Evolutionary conservation across 2,113 vertebrate species (phyloP), one percentile per base, ranked within the genome.

Genomic region (Anseranas semipalmata): DNA sequence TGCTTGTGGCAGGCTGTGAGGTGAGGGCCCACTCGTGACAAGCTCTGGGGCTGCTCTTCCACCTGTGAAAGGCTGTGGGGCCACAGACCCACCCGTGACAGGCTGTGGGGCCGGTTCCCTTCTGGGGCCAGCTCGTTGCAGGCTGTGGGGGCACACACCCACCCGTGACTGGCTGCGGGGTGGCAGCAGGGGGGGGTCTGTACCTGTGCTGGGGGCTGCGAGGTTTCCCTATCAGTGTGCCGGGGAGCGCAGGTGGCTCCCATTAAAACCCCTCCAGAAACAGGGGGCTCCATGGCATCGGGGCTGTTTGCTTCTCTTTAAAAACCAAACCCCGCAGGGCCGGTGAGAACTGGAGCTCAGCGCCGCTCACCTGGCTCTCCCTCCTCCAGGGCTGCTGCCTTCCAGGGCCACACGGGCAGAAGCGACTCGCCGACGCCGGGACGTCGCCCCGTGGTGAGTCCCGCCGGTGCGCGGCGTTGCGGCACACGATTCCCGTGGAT

Each of bases 281-380:
- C 1, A 1, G 0, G 1, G 46, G 19, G 24, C 41, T 15, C n/a
- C 7, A 1, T 39, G 15, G 41, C 0, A 1, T 3, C 5, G 21
- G 24, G 12, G 4, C 13, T 53, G 17, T 22, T 39, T 22, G 21
- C 10, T 50, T 48, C 28, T 25, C 6, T 11, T 8, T 35, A 25
- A 52, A 52, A 52, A 52, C 50, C 24, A 25, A 12, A 13, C 48
- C 22, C 48, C 22, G 7, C 50, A 27, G 35, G 37, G 14, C 9
- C 0, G 0, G 4, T 10, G 6, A n/a, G 13, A 30, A 33, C 18
- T 43, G 12, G 27, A 0, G 0, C 15, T 2, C 43, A 11, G 30
- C 25, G 24, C 13, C 3, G 8, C 18, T 74, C 13, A 10, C 37
- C 0, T 0, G 46, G 5, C n/a, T 75, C 21, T 58, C 2, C 12